Conservation (phyloP, 2,888 invertebrate genomes). For the Apamea epomidion region DNA sequence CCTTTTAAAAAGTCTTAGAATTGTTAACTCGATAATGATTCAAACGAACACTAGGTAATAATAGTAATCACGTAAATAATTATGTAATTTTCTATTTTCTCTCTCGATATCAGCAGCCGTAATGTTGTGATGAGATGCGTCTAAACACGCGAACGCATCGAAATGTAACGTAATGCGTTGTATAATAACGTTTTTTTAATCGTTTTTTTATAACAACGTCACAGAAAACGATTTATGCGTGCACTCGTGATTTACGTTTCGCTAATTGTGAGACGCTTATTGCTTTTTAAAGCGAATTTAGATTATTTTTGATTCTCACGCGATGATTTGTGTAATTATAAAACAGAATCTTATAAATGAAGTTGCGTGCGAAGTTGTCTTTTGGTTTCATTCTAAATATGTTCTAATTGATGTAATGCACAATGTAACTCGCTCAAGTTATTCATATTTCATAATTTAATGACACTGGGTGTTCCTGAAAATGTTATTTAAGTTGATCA, state of each 20-base stretch:
- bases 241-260: slow-evolving; percentile 53
- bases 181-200: slow-evolving; percentile 11
- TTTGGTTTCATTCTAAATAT: slow-evolving; percentile 23
- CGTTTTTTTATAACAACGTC: slow-evolving; percentile 27
- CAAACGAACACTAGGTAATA: slow-evolving; percentile 16
- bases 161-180: slow-evolving; percentile 55
- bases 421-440: neutral
- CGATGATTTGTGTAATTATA: slow-evolving; percentile 51
- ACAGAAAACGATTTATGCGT: slow-evolving; percentile 25
- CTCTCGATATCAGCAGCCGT: slow-evolving; percentile 77
- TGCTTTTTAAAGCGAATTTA: slow-evolving; percentile 38
- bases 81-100: slow-evolving; percentile 72
- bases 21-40: slow-evolving; percentile 11
- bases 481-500: neutral
- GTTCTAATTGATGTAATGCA: slow-evolving; percentile 33
- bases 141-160: slow-evolving; percentile 74
- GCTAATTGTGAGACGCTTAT: slow-evolving; percentile 55
- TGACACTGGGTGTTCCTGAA: neutral
- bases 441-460: slow-evolving; percentile 3
- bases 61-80: slow-evolving; percentile 26
- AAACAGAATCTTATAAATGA: slow-evolving; percentile 27
- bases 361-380: slow-evolving; percentile 9
- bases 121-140: slow-evolving; percentile 67
- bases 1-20: neutral
- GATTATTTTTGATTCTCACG: slow-evolving; percentile 33